phyloP scores from a whole-genome alignment of 2,888 invertebrate genomes.

The Linyphia triangularis region DNA sequence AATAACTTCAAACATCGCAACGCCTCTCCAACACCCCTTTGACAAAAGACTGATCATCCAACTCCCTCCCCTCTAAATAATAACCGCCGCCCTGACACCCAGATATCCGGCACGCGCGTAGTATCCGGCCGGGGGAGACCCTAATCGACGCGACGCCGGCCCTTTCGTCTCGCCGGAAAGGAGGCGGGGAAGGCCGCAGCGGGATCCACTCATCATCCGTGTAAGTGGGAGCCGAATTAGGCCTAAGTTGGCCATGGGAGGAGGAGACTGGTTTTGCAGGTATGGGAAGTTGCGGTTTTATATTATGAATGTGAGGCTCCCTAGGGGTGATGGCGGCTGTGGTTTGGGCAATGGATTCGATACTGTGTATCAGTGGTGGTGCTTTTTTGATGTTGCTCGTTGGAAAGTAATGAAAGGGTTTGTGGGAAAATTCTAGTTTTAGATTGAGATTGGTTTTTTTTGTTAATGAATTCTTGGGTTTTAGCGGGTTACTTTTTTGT shows the following conservation, averaged over 20 bases:
- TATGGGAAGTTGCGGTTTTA: conserved; percentile 14
- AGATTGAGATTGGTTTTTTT: too few relatives aligned
- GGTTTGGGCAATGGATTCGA: background rate
- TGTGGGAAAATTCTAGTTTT: too few relatives aligned
- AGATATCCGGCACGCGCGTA: conserved; percentile 18
- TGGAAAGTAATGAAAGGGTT: too few relatives aligned
- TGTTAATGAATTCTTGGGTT: too few relatives aligned
- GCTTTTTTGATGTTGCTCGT: too few relatives aligned
- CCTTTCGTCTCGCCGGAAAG: conserved; percentile 18
- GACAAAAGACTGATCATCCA: background rate
- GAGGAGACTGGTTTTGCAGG: conserved; percentile 23
- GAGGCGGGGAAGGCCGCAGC: conserved; percentile 27
- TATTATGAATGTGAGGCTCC: background rate
- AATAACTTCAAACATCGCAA: too few relatives aligned
- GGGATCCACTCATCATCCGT: conserved; percentile 31
- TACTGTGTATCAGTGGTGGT: background rate
- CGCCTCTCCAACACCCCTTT: background rate
- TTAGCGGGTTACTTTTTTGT: too few relatives aligned
- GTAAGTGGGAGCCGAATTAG: conserved; percentile 52
- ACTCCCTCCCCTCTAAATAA: background rate
- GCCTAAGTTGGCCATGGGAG: conserved; percentile 26
- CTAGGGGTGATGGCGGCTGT: background rate
- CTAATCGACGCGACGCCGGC: conserved; percentile 14
- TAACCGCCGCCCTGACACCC: conserved; percentile 22
- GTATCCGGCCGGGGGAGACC: conserved; percentile 16